phyloP scores from a whole-genome alignment of 2,797 vertebrate species.

The Crenuchus spilurus region DNA sequence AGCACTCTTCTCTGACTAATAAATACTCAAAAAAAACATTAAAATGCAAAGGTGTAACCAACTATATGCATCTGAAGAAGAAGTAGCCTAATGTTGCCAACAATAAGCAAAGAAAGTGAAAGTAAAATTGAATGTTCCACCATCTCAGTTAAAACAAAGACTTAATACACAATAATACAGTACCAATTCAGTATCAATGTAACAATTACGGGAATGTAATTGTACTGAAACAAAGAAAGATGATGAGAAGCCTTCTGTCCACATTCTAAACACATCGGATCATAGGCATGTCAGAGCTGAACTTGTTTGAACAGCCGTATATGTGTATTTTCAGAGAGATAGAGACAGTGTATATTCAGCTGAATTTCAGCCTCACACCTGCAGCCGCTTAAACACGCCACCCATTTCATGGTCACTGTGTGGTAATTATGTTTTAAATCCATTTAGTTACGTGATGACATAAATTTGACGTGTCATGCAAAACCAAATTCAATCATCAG shows the following conservation, averaged over 20 bases:
- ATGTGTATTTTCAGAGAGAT: not conserved
- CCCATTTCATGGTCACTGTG: not conserved
- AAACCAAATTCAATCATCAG: constrained; percentile 25
- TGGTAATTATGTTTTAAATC: not conserved
- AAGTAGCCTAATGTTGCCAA: too few relatives aligned
- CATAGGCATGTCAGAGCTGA: not conserved
- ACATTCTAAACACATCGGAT: not conserved
- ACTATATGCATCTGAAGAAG: too few relatives aligned
- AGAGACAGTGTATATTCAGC: not conserved
- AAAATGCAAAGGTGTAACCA: too few relatives aligned
- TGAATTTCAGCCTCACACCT: not conserved
- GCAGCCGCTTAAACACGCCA: not conserved
- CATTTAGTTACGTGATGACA: constrained; percentile 5
- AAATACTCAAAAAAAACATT: too few relatives aligned
- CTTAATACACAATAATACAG: too few relatives aligned
- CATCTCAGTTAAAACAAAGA: too few relatives aligned
- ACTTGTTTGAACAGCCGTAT: not conserved
- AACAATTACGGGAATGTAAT: too few relatives aligned
- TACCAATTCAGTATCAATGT: too few relatives aligned
- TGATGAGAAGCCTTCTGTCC: not conserved
- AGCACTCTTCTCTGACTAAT: too few relatives aligned
- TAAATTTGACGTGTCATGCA: not conserved
- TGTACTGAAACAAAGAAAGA: not conserved
- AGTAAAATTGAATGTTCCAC: too few relatives aligned
- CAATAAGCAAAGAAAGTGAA: too few relatives aligned